These are phyloP conservation scores for Microchrysa polita DNA, from an alignment of 2,888 invertebrate species.

Conservation along the genomic window DNA sequence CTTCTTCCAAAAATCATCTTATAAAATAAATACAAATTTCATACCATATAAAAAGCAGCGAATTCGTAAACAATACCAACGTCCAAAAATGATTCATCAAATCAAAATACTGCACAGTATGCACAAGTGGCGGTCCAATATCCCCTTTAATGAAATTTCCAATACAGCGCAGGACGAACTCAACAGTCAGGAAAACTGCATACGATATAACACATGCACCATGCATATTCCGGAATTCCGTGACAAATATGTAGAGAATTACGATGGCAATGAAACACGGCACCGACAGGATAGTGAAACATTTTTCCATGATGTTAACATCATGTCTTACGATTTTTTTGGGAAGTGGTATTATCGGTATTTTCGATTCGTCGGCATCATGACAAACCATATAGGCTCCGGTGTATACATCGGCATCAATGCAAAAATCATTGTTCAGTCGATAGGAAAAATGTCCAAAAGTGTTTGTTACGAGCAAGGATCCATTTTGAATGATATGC, in stretches of 20 bases:
- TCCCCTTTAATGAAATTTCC: constrained; percentile 1
- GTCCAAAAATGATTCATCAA: constrained; percentile 34
- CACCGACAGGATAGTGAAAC: constrained; percentile 18
- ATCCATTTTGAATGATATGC: constrained; percentile 35
- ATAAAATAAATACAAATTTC: neutral
- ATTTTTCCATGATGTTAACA: neutral
- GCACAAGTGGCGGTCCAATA: neutral
- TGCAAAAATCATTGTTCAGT: constrained; percentile 24
- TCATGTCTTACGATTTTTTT: neutral
- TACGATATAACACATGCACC: constrained; percentile 11
- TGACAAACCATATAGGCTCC: constrained; percentile 25
- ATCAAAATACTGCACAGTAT: constrained; percentile 26
- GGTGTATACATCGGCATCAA: constrained; percentile 12
- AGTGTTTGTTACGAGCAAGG: constrained; percentile 20
- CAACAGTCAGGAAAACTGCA: constrained; percentile 12
- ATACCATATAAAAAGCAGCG: constrained; percentile 27
- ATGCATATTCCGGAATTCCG: constrained; percentile 28
- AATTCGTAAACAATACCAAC: constrained; percentile 29
- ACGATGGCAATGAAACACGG: constrained; percentile 24
- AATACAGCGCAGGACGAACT: constrained; percentile 14
- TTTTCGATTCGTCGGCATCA: neutral
- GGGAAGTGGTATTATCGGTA: neutral
- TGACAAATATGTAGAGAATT: neutral
- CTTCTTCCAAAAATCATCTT: neutral
- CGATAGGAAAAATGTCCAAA: constrained; percentile 22